Percentiles rank a stretch among this genome's conserved stretches.
Conservation (phyloP, 2,888 invertebrate genomes). For the Andrena flavipes region DNA sequence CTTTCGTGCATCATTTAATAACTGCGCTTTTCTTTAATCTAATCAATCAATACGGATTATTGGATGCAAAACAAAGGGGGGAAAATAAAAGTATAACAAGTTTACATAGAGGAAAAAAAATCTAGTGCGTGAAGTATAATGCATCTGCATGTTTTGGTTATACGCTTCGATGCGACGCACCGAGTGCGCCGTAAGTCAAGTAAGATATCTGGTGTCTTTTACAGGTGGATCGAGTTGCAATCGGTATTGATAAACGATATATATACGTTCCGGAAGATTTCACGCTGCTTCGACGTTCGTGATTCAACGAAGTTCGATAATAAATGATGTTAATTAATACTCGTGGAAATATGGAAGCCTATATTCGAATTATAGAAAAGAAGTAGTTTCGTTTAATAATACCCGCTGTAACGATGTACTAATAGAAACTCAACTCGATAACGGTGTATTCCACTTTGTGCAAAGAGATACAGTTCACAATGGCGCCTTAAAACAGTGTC, state of each 20-base stretch:
- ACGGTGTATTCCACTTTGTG: conserved; percentile 38
- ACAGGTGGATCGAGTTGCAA: conserved; percentile 68
- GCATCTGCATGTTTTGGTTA: conserved; percentile 59
- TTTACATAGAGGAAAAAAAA: neutral
- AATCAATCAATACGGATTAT: no score
- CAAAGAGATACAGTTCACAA: conserved; percentile 26
- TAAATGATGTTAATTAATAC: neutral
- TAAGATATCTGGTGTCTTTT: conserved; percentile 62
- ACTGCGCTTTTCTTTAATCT: neutral
- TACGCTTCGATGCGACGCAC: conserved; percentile 36
- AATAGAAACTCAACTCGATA: conserved; percentile 3
- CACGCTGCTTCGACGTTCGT: conserved; percentile 2
- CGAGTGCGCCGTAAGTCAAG: conserved; percentile 42
- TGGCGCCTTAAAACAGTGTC: conserved; percentile 30
- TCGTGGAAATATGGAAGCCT: neutral
- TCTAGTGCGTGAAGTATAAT: neutral
- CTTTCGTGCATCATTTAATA: neutral
- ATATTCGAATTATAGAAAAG: neutral
- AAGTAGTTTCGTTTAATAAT: neutral
- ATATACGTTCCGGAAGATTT: conserved; percentile 34
- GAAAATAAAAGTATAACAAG: no score
- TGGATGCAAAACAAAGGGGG: neutral
- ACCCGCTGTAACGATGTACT: neutral
- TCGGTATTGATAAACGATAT: conserved; percentile 41
- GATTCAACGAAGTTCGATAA: conserved; percentile 9